Base-by-base conservation (phyloP, 2,888 invertebrate species). In the Tipula lateralis region DNA sequence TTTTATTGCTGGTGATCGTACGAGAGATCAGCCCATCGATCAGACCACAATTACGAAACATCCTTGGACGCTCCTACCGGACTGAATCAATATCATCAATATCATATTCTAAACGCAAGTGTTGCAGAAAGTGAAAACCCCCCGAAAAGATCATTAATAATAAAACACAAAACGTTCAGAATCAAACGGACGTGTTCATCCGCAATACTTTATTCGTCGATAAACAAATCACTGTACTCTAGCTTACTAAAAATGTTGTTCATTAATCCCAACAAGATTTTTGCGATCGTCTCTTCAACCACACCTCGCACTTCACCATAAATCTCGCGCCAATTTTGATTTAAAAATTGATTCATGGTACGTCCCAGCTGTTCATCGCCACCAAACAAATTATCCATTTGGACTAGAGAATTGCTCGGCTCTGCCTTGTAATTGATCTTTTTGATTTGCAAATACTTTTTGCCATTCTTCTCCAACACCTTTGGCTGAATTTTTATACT, bases 351-450 rank as follows among this genome's bases (percentile, higher is more conserved):
- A 86, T 93, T 92, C 92, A 93, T 92, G 86, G 92, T 91, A 24
- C 92, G 91, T 81, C 92, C 92, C 1, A 93, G 90, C 13, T 89
- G 85, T 85, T 91, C 90, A 87, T 93, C 92, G 0, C 92, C 92
- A 83, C 92, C 91, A 88, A 92, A 94, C 0, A 94, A 91, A 87
- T 94, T 93, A 13, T 92, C 91, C 88, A 94, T 94, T 85, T 92
- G 87, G 84, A 92, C 90, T 0, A 88, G 85, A 0, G 93, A 92
- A 32, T 88, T 89, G 85, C 91, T 89, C 0, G 94, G 93, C 0
- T 89, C 87, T 87, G 94, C 91, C 85, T 91, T 92, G 0, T 93
- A 91, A 0, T 88, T 88, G 87, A 93, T 94, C 84, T 92, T 91
- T 4, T 89, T 90, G 12, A 93, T 89, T 88, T 91, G 92, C 91